Base-by-base conservation (phyloP, 2,888 invertebrate genomes). In the Aphelenchoides bicaudatus region DNA sequence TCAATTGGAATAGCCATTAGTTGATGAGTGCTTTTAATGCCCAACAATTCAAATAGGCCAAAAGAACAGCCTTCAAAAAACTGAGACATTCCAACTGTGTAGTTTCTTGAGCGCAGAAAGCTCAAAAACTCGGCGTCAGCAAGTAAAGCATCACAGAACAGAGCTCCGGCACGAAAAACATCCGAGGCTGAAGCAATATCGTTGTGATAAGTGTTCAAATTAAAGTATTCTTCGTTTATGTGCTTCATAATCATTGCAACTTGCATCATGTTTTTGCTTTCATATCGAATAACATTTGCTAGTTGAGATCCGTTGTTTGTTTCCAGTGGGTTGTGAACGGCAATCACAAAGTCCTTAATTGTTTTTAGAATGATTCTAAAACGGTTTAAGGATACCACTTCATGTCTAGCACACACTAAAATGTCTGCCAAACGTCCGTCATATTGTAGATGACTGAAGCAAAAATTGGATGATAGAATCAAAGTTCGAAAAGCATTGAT, bases 261-360 rank as follows among this genome's bases (percentile, higher is more conserved):
- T n/a, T 43, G 8, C 43, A 19, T 21, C 43, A 43, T 43, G 10
- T n/a, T 43, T 6, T n/a, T 43, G 23, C 43, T 25, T 43, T 43
- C 43, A 25, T 43, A 43, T 6, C 43, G 10, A 43, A 43, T 43
- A n/a, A 43, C 43, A n/a, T 43, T 43, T 8, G 43, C 43, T 25
- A 43, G 23, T 43, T n/a, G 10, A 43, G 21, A 21, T 8, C 43
- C 43, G 23, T 43, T 43, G 21, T 19, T 8, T 25, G 16, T 43
- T 21, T 43, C 43, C 10, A 43, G 25, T n/a, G 43, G 43, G 25
- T 43, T 43, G 21, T 25, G 25, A n/a, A 43, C 43, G 43, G 43
- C 21, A 8, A 43, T 25, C 21, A 43, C 25, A n/a, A 43, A 43
- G 43, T 43, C 43, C 34, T 34, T 10, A 10, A 34, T 10, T 34